Conservation (phyloP, 2,113 vertebrate species). For the Stegastes partitus region DNA sequence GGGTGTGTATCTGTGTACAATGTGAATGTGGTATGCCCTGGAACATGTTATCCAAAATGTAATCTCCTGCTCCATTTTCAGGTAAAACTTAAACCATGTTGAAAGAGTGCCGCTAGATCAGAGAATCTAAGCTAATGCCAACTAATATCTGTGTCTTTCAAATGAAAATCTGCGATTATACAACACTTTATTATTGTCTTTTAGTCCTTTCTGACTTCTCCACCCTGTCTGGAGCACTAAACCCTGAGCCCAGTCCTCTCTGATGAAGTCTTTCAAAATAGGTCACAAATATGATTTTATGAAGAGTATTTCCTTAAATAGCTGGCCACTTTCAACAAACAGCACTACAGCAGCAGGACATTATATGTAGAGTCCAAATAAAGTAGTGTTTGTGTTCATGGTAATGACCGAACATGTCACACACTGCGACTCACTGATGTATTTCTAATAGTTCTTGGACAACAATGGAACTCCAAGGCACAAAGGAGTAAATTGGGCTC, state of each 20-base stretch:
- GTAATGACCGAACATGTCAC: background rate
- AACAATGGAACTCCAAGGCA: background rate
- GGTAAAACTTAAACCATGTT: background rate
- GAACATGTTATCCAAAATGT: background rate
- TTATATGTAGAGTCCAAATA: background rate
- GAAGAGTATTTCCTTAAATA: background rate
- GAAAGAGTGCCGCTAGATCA: background rate
- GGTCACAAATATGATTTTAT: slow-evolving; percentile 15
- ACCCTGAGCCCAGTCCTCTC: background rate
- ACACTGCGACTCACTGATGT: background rate
- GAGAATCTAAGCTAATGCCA: background rate
- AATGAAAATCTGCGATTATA: background rate
- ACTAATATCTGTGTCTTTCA: background rate
- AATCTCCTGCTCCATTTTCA: background rate
- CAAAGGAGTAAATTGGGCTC: background rate
- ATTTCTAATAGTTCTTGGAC: background rate
- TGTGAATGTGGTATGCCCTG: background rate
- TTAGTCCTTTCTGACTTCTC: background rate
- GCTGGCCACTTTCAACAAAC: background rate
- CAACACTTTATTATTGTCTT: background rate
- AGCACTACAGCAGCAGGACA: background rate
- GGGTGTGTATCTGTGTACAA: slow-evolving; percentile 1
- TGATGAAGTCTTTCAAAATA: slow-evolving; percentile 7
- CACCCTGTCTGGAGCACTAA: background rate
- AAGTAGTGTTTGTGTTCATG: background rate